phyloP scores from a whole-genome alignment of 2,113 vertebrate genomes.

The Psettodes erumei region DNA sequence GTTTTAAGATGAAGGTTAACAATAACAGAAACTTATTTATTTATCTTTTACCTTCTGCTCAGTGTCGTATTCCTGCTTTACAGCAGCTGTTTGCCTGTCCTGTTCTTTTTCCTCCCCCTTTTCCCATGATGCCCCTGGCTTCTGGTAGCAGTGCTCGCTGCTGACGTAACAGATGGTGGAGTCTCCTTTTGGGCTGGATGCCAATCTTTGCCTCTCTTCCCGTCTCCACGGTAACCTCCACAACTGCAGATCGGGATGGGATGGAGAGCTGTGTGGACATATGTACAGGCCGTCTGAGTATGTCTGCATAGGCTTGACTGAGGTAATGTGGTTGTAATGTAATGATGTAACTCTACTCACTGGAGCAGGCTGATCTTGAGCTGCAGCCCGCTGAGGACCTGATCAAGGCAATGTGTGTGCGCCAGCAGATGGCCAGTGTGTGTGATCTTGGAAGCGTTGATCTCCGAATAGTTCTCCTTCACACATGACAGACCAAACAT shows the following conservation, averaged over 20 bases:
- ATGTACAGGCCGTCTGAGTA: neutral
- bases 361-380: constrained; percentile 95
- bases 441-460: constrained; percentile 93
- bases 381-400: constrained; percentile 92
- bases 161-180: constrained; percentile 90
- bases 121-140: constrained; percentile 89
- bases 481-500: constrained; percentile 95
- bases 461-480: constrained; percentile 94
- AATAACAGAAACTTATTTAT: too few species aligned
- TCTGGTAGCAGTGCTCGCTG: constrained; percentile 99
- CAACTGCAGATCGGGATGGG: constrained; percentile 92
- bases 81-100: constrained; percentile 69
- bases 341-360: constrained; percentile 80
- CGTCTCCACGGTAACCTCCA: constrained; percentile 95
- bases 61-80: constrained; percentile 54
- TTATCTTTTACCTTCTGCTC: constrained; percentile 56
- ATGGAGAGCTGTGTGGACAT: constrained; percentile 83
- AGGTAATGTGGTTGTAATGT: too few species aligned
- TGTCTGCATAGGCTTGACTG: fast-evolving
- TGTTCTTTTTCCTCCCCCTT: constrained; percentile 30
- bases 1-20: too few species aligned
- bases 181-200: constrained; percentile 25
- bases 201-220: constrained; percentile 73
- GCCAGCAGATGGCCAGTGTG: constrained; percentile 92
- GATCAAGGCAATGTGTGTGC: constrained; percentile 89